Base-by-base conservation (phyloP, 2,888 invertebrate species). In the Ametastegia equiseti region DNA sequence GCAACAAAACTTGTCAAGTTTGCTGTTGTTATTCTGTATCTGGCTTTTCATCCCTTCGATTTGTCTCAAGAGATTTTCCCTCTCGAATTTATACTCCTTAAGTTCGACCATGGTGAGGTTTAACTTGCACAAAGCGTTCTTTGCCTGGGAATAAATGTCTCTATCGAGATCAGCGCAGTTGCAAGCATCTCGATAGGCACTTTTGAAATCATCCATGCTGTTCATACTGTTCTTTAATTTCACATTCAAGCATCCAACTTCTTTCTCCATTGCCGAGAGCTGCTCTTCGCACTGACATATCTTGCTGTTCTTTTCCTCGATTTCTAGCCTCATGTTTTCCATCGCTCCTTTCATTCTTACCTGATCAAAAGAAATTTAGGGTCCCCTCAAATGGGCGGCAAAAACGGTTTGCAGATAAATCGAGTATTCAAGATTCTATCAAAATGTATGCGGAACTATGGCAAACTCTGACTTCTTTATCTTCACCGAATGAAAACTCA, bases 251-350 rank as follows among this genome's bases (percentile, higher is more conserved):
- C 86, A 84, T 39, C 79, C 82, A 27, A 87, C 81, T 75, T 86
- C 84, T 50, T 80, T 82, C 80, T 86, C 83, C 80, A 86, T 82
- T 6, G 83, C 82, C 15, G 65, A 27, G 45, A 86, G 82, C n/a
- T 88, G 84, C 11, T 84, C 82, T 45, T 88, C 85, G 73, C 85
- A 85, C 63, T 86, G 82, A 19, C 83, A 84, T 63, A 89, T 85
- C 45, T 83, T 82, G 2, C 80, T 77, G 80, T 85, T 84, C 82
- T 87, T 89, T 11, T 84, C 81, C 19, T 82, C 79, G 73, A 87
- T 83, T 47, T 88, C 85, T 13, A 47, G 23, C 54, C 81, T 83
- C 80, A 88, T 77, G 9, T 78, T 78, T 19, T 84, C 81, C 65
- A 88, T 57, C 19, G 83, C 81, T 47, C 50, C 82, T 75, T 84